These are phyloP conservation scores for Microctenopoma stevenorrisi DNA, from an alignment of 2,797 vertebrate genomes.

Conservation along the genomic window DNA sequence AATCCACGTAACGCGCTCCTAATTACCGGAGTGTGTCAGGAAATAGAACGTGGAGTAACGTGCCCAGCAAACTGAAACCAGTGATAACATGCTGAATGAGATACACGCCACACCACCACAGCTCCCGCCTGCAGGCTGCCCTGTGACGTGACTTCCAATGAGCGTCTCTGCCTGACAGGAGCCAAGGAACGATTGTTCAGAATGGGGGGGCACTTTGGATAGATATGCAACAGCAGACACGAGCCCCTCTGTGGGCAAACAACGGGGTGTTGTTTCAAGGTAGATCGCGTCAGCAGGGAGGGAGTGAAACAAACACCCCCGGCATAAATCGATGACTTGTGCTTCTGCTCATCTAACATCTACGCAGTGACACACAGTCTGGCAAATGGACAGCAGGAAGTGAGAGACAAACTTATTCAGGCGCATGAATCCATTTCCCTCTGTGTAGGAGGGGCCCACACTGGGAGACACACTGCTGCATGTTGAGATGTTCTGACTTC, in stretches of 20 bases:
- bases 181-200: slow-evolving; percentile 31
- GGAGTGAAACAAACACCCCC: slow-evolving; percentile 29
- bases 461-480: background rate
- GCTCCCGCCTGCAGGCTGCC: slow-evolving; percentile 36
- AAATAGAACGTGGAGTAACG: slow-evolving; percentile 37
- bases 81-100: background rate
- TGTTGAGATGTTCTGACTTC: slow-evolving; percentile 43
- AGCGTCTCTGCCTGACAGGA: slow-evolving; percentile 47
- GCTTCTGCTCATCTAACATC: slow-evolving; percentile 27
- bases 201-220: slow-evolving; percentile 31
- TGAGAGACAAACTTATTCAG: slow-evolving; percentile 28
- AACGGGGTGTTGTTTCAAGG: slow-evolving; percentile 41
- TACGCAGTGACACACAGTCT: slow-evolving; percentile 2
- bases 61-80: slow-evolving; percentile 18
- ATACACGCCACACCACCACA: background rate
- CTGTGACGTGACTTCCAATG: slow-evolving; percentile 67
- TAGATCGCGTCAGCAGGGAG: slow-evolving; percentile 20
- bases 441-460: background rate
- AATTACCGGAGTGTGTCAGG: slow-evolving; percentile 67
- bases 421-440: slow-evolving; percentile 10
- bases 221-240: slow-evolving; percentile 34
- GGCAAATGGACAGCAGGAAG: slow-evolving; percentile 27
- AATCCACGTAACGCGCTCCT: slow-evolving; percentile 57
- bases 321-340: slow-evolving; percentile 35
- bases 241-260: slow-evolving; percentile 42